Evolutionary conservation across 1,140 invertebrate genomes (phyloP).

Genomic region (Maniola jurtina): DNA sequence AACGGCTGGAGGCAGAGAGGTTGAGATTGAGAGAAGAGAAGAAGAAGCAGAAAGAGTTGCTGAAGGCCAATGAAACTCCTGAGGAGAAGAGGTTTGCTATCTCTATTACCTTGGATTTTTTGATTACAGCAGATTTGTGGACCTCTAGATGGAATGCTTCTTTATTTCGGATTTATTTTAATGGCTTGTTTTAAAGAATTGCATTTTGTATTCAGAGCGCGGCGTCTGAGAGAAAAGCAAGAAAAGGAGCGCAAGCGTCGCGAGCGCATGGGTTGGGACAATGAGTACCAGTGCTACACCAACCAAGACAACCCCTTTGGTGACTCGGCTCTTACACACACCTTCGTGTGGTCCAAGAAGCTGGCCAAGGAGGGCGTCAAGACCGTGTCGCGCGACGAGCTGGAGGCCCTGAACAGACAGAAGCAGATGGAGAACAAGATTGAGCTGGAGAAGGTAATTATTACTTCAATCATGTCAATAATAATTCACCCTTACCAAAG

Average conservation of each 20-base stretch:
- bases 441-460: constrained; percentile 88
- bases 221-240: constrained; percentile 94
- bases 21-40: constrained; percentile 82
- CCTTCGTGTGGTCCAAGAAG: constrained; percentile 99
- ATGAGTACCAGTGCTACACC: constrained; percentile 97
- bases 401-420: constrained; percentile 90
- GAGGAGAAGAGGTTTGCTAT: constrained; percentile 88
- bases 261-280: constrained; percentile 97
- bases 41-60: constrained; percentile 87
- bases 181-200: no score
- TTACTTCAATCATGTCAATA: no score
- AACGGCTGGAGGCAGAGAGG: constrained; percentile 86
- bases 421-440: constrained; percentile 95
- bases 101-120: not conserved
- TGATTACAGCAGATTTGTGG: no score
- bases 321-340: constrained; percentile 91
- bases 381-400: constrained; percentile 87
- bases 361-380: constrained; percentile 95
- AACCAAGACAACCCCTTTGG: constrained; percentile 99
- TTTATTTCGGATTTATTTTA: not conserved
- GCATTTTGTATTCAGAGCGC: constrained; percentile 76
- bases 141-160: no score
- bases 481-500: no score
- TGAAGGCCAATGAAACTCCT: constrained; percentile 95
- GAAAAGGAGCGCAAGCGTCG: constrained; percentile 93